Evolutionary conservation across 2,888 invertebrate species (phyloP), one percentile per base, ranked within the genome.

Genomic region (Hypsopygia costalis): DNA sequence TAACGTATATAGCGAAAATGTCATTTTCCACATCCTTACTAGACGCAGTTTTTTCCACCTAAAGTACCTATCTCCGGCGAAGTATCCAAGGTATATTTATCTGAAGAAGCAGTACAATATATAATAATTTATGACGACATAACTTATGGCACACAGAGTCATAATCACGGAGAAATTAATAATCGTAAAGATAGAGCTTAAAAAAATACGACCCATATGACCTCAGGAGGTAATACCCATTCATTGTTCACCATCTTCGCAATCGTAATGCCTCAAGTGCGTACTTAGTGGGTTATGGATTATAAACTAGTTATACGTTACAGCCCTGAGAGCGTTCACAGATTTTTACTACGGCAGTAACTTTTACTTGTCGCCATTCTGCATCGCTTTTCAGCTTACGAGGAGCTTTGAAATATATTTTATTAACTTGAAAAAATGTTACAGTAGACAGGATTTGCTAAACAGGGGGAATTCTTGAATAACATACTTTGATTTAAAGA

Each of bases 261-360:
- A 41, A 48, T 49, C 53, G 52, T 53, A 57, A 46, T 46, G 46
- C 47, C 46, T 55, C 52, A 62, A 62, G 49, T 40, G 60, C 58
- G 53, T 51, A 55, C 54, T 69, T 60, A 53, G 42, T 44, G 43
- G 41, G 63, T 70, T 68, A 73, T 69, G 61, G 69, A 61, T 59
- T 59, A 65, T 74, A 73, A 74, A 73, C 66, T 71, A 69, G 62
- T 63, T 60, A 66, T 65, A 54, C 54, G 52, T 69, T 62, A 16
- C 16, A 16, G 69, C 62, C 47, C 12, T 41, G 52, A 51, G 54
- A 55, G 63, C 59, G 60, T 64, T 67, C 72, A 66, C 69, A 72
- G 75, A 76, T 76, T 76, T 76, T 73, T 66, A 75, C 60, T 44
- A 29, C 46, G 28, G 49, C 52, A 51, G 50, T 71, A 58, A 66